Conservation (phyloP, 1,140 invertebrate genomes). For the Archivesica marissinica region DNA sequence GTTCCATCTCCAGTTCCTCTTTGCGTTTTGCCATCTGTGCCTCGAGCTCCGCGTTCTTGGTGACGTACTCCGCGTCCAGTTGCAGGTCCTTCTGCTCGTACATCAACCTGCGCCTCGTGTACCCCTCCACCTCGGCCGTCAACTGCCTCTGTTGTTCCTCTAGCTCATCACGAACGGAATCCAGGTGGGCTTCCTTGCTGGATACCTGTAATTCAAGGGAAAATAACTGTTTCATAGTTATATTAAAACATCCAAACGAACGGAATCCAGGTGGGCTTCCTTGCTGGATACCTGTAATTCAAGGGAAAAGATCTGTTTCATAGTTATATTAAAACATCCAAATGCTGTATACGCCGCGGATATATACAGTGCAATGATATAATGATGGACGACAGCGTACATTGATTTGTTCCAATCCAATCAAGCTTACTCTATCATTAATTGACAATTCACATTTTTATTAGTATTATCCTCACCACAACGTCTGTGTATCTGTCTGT, state of each 20-base stretch:
- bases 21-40: conserved; percentile 55
- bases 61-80: conserved; percentile 70
- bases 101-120: conserved; percentile 63
- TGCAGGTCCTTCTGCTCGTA: conserved; percentile 72
- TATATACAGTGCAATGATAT: too few relatives aligned
- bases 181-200: conserved; percentile 67
- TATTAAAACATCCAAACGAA: too few relatives aligned
- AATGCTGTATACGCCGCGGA: too few relatives aligned
- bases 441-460: too few relatives aligned
- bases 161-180: conserved; percentile 64
- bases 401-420: too few relatives aligned
- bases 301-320: too few relatives aligned
- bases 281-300: conserved; percentile 46
- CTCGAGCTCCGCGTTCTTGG: conserved; percentile 69
- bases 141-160: conserved; percentile 73
- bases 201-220: conserved; percentile 21
- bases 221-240: too few relatives aligned
- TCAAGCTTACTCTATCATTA: too few relatives aligned
- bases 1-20: conserved; percentile 66
- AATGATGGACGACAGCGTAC: too few relatives aligned
- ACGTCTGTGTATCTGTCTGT: too few relatives aligned
- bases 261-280: conserved; percentile 66
- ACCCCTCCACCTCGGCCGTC: conserved; percentile 69
- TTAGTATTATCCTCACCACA: too few relatives aligned
- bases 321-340: too few relatives aligned